A percentile compares a stretch with the other conserved stretches of the same genome.
Evolutionary conservation across 2,888 invertebrate species (phyloP).

Genomic region (Sipunculus nudus): DNA sequence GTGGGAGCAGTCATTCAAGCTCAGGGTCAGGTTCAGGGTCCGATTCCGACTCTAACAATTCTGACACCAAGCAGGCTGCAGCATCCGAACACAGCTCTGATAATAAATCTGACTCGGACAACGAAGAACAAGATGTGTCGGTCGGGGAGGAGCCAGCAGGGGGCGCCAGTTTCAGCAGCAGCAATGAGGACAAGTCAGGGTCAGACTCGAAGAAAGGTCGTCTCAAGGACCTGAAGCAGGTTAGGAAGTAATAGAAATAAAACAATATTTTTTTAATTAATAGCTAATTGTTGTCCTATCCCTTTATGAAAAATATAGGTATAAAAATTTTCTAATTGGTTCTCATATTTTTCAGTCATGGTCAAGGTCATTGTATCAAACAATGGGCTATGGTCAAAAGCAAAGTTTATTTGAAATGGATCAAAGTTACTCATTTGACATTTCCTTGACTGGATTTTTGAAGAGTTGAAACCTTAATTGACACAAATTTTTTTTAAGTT

Average conservation of each 20-base stretch:
- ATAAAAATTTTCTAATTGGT: background rate
- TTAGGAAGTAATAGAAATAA: too few species aligned
- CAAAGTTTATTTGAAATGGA: background rate
- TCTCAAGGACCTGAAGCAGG: too few species aligned
- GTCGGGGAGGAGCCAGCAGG: constrained; percentile 9
- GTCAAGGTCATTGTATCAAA: background rate
- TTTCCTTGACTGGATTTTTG: background rate
- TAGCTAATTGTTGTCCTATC: too few species aligned
- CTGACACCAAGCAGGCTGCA: background rate
- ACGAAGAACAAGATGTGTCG: constrained; percentile 13
- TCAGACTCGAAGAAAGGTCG: too few species aligned
- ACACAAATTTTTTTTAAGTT: background rate
- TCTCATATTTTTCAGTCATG: background rate
- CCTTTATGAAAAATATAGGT: too few species aligned
- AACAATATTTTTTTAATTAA: too few species aligned
- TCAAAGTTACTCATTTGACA: background rate
- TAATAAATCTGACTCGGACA: constrained; percentile 29
- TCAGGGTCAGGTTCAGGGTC: constrained; percentile 54
- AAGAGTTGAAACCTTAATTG: background rate
- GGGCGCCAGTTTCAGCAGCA: background rate
- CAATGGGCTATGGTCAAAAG: background rate
- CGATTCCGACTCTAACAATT: constrained; percentile 40
- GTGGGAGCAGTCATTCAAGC: constrained; percentile 42
- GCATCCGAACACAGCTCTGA: constrained; percentile 7
- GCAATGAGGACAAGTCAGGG: background rate